Base-by-base conservation (phyloP, 2,797 vertebrate species). In the Holocentrus rufus region DNA sequence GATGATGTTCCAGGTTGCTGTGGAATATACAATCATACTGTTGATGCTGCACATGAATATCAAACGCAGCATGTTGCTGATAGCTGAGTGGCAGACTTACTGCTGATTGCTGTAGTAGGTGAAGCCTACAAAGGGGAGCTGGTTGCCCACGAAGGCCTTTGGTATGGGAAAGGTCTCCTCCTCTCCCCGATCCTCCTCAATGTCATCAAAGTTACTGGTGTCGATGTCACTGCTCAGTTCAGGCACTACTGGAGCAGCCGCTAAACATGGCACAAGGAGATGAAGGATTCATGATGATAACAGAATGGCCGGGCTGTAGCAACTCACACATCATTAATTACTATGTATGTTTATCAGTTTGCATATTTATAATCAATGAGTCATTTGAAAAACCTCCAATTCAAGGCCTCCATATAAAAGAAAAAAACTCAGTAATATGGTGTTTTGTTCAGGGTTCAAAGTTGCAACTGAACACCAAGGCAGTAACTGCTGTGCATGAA, bases 131-230 rank as follows among this genome's bases (percentile, higher is more conserved):
- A 99, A 99, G 39, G 98, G 98, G 39, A 99, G 95, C 30, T 99
- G 98, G 90, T 99, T 99, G 85, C 97, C 98, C 81, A 99, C 97
- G 85, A 99, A 99, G 70, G 98, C 97, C 94, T 99, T 99, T 69
- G 98, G 97, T 88, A 98, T 96, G 59, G 98, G 97, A 88, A 99
- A 99, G 20, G 97, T 99, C 94, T 99, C 98, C 90, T 99, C 97
- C 44, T 99, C 98, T 64, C 97, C 97, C 85, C 96, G 95, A 77
- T 99, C 97, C 91, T 98, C 97, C 90, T 99, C 98, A 17, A 99
- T 95, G 83, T 99, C 98, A 74, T 99, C 98, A 87, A 99, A 99
- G 92, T 99, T 99, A 92, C 98, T 99, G 72, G 98, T 99, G 94
- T 99, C 97, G 17, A 94, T 93, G 86, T 99, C 98, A 82, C 98